Evolutionary conservation across 2,113 vertebrate genomes (phyloP).

Genomic region (Istiophorus platypterus): DNA sequence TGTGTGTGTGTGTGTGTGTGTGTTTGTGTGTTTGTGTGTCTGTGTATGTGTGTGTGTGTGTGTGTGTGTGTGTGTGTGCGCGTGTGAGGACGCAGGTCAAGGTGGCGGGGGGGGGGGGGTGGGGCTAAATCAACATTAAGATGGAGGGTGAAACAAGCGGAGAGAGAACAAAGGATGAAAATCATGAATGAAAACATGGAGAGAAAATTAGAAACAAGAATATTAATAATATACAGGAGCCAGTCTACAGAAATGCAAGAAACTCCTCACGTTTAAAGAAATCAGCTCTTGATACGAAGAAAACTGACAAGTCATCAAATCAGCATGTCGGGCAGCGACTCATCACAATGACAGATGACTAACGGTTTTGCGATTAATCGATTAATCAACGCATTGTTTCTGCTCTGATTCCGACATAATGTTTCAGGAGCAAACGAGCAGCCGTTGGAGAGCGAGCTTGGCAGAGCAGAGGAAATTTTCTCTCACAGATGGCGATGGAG

Average conservation of each 20-base stretch:
- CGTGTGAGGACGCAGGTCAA: background rate
- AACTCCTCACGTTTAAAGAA: no score
- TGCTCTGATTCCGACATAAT: background rate
- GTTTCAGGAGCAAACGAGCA: background rate
- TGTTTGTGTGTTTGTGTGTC: background rate
- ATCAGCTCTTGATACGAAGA: no score
- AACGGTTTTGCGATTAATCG: no score
- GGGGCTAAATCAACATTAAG: background rate
- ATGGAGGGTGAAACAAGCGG: background rate
- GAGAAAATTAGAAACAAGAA: background rate
- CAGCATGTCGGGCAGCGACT: no score
- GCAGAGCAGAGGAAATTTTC: background rate
- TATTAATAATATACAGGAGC: no score
- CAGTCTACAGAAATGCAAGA: no score
- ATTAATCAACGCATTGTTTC: background rate
- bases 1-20: conserved; percentile 4
- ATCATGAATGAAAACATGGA: background rate
- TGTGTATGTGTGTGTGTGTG: conserved; percentile 6
- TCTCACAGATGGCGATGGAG: conserved; percentile 20
- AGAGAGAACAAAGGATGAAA: background rate
- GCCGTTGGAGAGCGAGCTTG: background rate
- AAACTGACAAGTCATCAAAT: no score
- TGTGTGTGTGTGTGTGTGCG: conserved; percentile 7
- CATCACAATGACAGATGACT: no score
- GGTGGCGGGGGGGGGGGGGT: background rate